These are phyloP conservation scores for Xiphydria camelus DNA, from an alignment of 2,888 invertebrate species.

Conservation along the genomic window DNA sequence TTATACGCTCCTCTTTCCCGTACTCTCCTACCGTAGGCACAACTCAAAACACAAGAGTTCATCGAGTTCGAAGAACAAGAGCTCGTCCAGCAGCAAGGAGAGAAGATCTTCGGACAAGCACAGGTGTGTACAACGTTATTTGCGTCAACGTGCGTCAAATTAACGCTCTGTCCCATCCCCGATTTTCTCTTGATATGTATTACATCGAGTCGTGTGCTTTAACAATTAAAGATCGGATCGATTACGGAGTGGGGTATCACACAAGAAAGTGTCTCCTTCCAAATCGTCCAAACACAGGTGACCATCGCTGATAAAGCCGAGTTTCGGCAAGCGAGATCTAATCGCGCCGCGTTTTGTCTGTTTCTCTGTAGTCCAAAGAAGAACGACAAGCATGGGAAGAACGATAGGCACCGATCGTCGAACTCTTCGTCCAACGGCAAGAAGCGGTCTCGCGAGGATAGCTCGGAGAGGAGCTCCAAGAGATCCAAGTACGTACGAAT, in stretches of 20 bases:
- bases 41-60: slow-evolving; percentile 53
- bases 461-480: slow-evolving; percentile 71
- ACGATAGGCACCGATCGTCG: slow-evolving; percentile 60
- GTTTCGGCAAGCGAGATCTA: slow-evolving; percentile 9
- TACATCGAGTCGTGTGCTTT: slow-evolving; percentile 20
- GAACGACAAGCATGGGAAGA: slow-evolving; percentile 54
- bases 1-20: too few species aligned
- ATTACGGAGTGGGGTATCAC: slow-evolving; percentile 54
- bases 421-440: slow-evolving; percentile 61
- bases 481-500: slow-evolving; percentile 68
- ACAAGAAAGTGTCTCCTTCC: slow-evolving; percentile 58
- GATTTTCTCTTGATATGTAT: too few species aligned
- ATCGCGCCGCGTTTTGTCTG: neutral
- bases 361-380: slow-evolving; percentile 54
- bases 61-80: slow-evolving; percentile 49
- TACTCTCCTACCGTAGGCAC: slow-evolving; percentile 27
- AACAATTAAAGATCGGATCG: slow-evolving; percentile 53
- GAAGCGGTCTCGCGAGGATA: slow-evolving; percentile 78
- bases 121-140: slow-evolving; percentile 37
- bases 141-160: neutral
- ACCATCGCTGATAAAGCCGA: slow-evolving; percentile 26
- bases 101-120: slow-evolving; percentile 54
- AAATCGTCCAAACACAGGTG: slow-evolving; percentile 69
- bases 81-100: slow-evolving; percentile 53
- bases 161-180: neutral